These are phyloP conservation scores for Prorops nasuta DNA, from an alignment of 1,140 invertebrate genomes.

Conservation along the genomic window DNA sequence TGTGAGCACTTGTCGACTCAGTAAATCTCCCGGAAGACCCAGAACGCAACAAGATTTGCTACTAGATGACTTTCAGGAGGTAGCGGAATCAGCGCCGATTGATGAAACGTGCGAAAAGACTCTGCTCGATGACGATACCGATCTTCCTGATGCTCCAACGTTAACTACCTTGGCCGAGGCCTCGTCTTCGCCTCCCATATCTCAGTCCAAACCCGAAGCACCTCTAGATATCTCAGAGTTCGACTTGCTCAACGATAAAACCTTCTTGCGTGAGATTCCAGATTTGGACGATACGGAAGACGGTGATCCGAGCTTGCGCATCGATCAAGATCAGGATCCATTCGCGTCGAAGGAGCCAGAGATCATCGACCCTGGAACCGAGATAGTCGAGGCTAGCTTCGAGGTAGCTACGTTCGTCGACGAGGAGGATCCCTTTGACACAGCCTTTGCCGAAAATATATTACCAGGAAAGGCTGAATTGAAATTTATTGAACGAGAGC, in stretches of 20 bases:
- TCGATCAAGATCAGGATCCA: conserved; percentile 47
- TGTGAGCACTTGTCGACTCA: conserved; percentile 60
- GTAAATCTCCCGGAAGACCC: conserved; percentile 55
- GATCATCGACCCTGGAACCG: conserved; percentile 28
- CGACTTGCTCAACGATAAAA: conserved; percentile 47
- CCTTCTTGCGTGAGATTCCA: conserved; percentile 49
- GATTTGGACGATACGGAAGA: conserved; percentile 46
- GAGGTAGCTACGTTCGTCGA: conserved; percentile 50
- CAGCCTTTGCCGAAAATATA: conserved; percentile 77
- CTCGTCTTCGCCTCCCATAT: conserved; percentile 36
- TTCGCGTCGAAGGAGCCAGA: conserved; percentile 45
- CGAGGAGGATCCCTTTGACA: conserved; percentile 80
- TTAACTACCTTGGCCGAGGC: conserved; percentile 61
- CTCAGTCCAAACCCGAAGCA: conserved; percentile 29
- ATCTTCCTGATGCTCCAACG: conserved; percentile 60
- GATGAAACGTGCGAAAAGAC: conserved; percentile 58
- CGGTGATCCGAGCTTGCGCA: conserved; percentile 18
- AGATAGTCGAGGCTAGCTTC: conserved; percentile 50
- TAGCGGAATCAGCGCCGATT: conserved; percentile 23
- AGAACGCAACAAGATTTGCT: conserved; percentile 66
- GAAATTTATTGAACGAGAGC: conserved; percentile 64
- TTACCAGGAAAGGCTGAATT: conserved; percentile 67
- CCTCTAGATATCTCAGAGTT: conserved; percentile 47
- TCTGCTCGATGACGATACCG: conserved; percentile 71
- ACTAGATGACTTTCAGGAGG: conserved; percentile 66